phyloP scores from a whole-genome alignment of 2,113 vertebrate genomes.

The Prolemur simus region DNA sequence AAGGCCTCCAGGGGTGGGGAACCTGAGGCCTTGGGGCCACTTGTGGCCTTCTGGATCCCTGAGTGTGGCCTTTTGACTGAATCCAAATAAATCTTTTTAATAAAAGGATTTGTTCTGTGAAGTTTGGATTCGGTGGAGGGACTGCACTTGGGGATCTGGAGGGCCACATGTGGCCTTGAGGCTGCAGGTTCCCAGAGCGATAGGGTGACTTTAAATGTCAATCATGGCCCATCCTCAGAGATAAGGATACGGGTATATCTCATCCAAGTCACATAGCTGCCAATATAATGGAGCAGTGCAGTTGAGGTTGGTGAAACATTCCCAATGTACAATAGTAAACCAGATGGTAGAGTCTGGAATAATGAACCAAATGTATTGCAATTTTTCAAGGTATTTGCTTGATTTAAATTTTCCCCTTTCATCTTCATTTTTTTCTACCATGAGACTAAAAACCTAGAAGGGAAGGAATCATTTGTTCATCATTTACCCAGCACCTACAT shows the following conservation, averaged over 20 bases:
- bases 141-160: too few species aligned
- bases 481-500: background rate
- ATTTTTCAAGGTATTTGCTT: background rate
- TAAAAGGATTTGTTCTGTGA: too few species aligned
- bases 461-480: background rate
- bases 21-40: too few species aligned
- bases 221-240: background rate
- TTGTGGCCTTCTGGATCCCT: too few species aligned
- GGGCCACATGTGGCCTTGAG: too few species aligned
- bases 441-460: background rate
- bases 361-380: background rate
- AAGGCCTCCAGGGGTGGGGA: background rate
- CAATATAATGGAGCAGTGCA: background rate
- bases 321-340: background rate
- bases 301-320: background rate
- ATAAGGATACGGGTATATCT: background rate
- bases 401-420: background rate
- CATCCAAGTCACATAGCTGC: background rate
- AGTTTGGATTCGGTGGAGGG: too few species aligned
- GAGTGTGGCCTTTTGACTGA: too few species aligned
- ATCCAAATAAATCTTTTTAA: too few species aligned
- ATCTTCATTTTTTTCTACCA: background rate
- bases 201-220: background rate
- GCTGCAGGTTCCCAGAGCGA: background rate
- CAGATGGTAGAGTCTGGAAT: background rate